Evolutionary conservation across 1,140 invertebrate genomes (phyloP), one percentile per base, ranked within the genome.

Genomic region (Hylyphantes graminicola): DNA sequence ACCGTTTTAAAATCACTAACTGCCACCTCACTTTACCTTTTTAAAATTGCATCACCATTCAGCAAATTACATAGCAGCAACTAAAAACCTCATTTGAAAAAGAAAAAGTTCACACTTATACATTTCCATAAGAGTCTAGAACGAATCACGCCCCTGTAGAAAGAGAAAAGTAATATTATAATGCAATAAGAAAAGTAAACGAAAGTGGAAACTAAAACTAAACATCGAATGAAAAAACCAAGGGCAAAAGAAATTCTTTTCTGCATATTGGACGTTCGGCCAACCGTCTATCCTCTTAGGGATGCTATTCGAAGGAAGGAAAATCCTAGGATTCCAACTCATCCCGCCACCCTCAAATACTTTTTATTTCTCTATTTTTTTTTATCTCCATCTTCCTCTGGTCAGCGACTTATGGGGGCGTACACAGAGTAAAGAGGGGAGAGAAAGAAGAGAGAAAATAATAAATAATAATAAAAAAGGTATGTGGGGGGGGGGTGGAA

Each of bases 361-460:
- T 83, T 83, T 83, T 83, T 83, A 83, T 83, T 72, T 83, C 74
- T 83, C 75, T 74, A 74, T 82, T 81, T 55, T 80, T n/a, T 80
- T 54, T 53, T 63, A 81, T 73, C 79, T 65, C 80, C 80, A 83
- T 83, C 80, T 83, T 75, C 72, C 80, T 83, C 72, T 83, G 80
- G 80, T 83, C 80, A 75, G 80, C 80, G 80, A 83, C 80, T 83
- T 83, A 83, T 83, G 80, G 80, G 80, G 80, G 80, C 80, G 80
- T 83, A 74, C 80, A 83, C 80, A 83, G 80, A 83, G 80, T 83
- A 83, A 83, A 83, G 80, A 83, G 70, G 80, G 70, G 68, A 57
- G 70, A 70, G 67, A 51, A 59, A 50, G 64, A 65, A 82, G 19
- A 75, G 57, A 70, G 51, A 63, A 21, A 73, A 73, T 51, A 74